Conservation (phyloP, 2,113 vertebrate species). For the Delphinus delphis region DNA sequence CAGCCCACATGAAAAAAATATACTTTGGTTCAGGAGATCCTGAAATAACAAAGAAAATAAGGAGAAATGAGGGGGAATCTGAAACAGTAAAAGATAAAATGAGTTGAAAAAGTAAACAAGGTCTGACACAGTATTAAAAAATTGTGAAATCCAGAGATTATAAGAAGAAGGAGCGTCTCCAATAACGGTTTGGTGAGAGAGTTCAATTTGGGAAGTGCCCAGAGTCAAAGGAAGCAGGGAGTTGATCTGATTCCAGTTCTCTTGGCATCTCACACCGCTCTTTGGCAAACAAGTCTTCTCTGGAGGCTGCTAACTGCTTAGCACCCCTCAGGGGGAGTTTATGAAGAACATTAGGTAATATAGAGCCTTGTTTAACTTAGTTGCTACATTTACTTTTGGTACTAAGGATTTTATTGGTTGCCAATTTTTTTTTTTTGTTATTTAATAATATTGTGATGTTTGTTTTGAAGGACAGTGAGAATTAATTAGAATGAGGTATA, state of each 20-base stretch:
- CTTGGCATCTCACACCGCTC: not conserved
- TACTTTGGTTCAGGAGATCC: conserved; percentile 4
- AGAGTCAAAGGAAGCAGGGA: not conserved
- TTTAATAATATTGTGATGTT: conserved; percentile 11
- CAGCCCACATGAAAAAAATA: not conserved
- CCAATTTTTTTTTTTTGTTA: not conserved
- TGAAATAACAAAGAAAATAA: conserved; percentile 43
- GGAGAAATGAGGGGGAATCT: not conserved
- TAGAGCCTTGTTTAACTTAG: conserved; percentile 10
- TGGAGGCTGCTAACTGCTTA: not conserved
- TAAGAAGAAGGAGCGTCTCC: not conserved
- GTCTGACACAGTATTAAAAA: not conserved
- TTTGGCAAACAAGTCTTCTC: not conserved
- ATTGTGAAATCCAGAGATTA: not conserved
- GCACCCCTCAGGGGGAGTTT: not conserved
- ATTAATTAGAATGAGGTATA: conserved; percentile 22
- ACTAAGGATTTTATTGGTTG: not conserved
- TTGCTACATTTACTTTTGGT: conserved; percentile 4
- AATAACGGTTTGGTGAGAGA: not conserved
- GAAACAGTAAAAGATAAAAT: not conserved
- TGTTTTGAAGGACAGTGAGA: conserved; percentile 3
- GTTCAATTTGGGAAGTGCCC: not conserved
- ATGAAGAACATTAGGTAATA: not conserved
- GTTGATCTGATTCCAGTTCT: not conserved
- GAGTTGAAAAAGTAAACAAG: not conserved